Base-by-base conservation (phyloP, 2,113 vertebrate species). In the Gallinago paraguaiae region DNA sequence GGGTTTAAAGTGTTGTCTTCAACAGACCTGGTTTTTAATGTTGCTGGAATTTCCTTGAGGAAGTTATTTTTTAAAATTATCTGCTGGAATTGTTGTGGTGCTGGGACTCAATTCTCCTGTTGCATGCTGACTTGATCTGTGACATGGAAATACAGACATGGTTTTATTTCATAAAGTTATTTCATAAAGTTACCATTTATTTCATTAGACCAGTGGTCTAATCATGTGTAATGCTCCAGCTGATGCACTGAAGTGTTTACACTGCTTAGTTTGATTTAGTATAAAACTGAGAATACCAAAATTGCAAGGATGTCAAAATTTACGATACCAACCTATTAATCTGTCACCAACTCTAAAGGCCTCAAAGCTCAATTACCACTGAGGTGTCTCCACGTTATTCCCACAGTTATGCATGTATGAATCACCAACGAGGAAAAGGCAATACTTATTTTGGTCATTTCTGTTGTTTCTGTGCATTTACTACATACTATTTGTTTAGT, bases 251-350 rank as follows among this genome's bases (percentile, higher is more conserved):
- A 57, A 48, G 50, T 82, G 45, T 94, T 93, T 46, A 20, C 61
- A 79, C 30, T 10, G 50, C 17, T 75, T 35, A 25, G 24, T 54
- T 85, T 28, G 16, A 43, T 75, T 71, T 56, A 53, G 7, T 88
- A 6, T 74, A 90, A 95, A 93, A 45, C 43, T 31, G 41, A 65
- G 71, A 81, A 79, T 80, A 67, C 12, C 25, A 74, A 91, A 92
- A 61, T 57, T 91, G 41, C n/a, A 53, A 86, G 68, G 63, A 14
- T 86, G 45, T 90, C 37, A 65, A 57, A 50, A 56, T 30, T 86
- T 82, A 61, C 12, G 31, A 80, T 50, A 50, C 37, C 56, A 68
- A 6, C 45, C 67, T 80, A 45, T 92, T 86, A 48, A 80, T 88
- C 63, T 92, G 80, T 93, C 86, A 56, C 19, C 19, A 27, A 0